A percentile compares a stretch with the other conserved stretches of the same genome.
phyloP scores from a whole-genome alignment of 2,888 invertebrate genomes.

The Trichogramma dendrolimi region DNA sequence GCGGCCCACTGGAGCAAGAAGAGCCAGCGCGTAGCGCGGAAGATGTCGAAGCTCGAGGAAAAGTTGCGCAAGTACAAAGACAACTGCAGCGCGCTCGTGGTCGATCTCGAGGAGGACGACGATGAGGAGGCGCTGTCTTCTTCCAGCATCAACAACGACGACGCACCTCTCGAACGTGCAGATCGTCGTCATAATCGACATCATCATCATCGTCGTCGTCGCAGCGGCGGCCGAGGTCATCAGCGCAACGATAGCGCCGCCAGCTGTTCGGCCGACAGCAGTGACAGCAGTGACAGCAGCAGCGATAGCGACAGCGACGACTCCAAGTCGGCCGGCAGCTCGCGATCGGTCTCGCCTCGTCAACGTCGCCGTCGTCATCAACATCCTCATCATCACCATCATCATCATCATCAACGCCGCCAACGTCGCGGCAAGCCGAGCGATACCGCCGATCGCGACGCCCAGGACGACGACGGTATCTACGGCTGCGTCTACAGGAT shows the following conservation, averaged over 20 bases:
- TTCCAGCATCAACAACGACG: not conserved
- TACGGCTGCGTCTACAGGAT: not conserved
- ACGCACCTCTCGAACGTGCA: not conserved
- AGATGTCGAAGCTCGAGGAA: slow-evolving; percentile 22
- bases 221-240: not conserved
- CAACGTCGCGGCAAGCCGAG: not conserved
- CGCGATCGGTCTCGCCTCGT: slow-evolving; percentile 1
- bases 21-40: slow-evolving; percentile 5
- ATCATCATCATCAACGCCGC: not conserved
- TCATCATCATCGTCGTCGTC: not conserved
- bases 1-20: not conserved
- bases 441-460: not conserved
- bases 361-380: not conserved
- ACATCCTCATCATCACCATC: not conserved
- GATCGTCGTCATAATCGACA: slow-evolving; percentile 6
- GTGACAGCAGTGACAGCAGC: slow-evolving; percentile 1
- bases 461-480: not conserved
- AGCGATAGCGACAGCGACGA: slow-evolving; percentile 1
- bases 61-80: slow-evolving; percentile 14
- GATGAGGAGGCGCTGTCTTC: not conserved
- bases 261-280: not conserved
- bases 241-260: not conserved
- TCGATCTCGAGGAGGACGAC: not conserved
- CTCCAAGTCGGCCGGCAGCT: slow-evolving; percentile 2
- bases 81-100: not conserved